Percentiles rank a stretch among this genome's conserved stretches.
Conservation (phyloP, 2,888 invertebrate species). For the Drosophila mayaguana region DNA sequence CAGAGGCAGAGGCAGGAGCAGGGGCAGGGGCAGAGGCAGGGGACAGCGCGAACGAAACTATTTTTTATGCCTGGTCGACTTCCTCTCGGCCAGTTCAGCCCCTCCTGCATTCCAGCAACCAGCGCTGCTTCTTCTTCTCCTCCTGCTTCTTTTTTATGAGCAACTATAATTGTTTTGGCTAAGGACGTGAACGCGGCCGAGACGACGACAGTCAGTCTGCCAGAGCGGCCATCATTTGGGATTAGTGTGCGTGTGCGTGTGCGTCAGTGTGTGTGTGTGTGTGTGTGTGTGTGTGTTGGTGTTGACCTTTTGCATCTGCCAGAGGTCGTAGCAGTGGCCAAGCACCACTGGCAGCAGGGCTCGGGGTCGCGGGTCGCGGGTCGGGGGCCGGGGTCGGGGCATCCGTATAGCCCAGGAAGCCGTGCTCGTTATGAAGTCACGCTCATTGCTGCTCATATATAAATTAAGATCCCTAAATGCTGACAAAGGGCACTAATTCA, state of each 20-base stretch:
- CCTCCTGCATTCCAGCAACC: neutral
- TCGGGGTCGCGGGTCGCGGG: neutral
- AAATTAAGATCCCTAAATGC: conserved; percentile 81
- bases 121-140: neutral
- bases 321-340: conserved; percentile 61
- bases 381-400: conserved; percentile 3
- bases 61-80: conserved; percentile 61
- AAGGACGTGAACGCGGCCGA: conserved; percentile 45
- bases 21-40: neutral
- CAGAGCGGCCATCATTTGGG: conserved; percentile 76
- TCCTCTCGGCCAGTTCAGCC: conserved; percentile 39
- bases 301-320: conserved; percentile 79
- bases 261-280: neutral
- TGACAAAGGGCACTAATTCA: conserved; percentile 81
- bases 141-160: conserved; percentile 38
- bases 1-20: neutral
- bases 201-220: conserved; percentile 72
- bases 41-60: conserved; percentile 47
- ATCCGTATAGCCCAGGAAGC: conserved; percentile 53
- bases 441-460: conserved; percentile 70
- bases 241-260: conserved; percentile 57
- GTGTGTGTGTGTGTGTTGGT: conserved; percentile 35
- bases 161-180: conserved; percentile 61
- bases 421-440: conserved; percentile 79
- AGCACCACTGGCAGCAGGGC: conserved; percentile 6